A percentile compares a stretch with the other conserved stretches of the same genome.
Conservation (phyloP, 2,797 vertebrate species). For the Meda fulgida region DNA sequence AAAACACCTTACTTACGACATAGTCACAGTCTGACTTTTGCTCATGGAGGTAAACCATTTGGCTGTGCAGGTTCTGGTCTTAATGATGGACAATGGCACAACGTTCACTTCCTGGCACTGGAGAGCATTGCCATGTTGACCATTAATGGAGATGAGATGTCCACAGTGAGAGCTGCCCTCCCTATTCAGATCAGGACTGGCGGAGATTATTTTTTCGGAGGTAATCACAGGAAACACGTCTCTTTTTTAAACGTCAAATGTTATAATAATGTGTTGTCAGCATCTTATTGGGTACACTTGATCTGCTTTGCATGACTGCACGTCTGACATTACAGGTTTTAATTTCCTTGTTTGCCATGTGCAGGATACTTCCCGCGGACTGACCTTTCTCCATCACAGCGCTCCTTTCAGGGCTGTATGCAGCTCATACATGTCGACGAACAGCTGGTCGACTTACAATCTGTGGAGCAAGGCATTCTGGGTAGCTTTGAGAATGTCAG, state of each 20-base stretch:
- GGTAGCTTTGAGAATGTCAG: conserved; percentile 94
- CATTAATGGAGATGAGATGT: conserved; percentile 93
- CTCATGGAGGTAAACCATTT: background rate
- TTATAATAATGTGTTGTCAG: background rate
- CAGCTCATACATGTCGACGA: conserved; percentile 95
- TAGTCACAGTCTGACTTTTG: background rate
- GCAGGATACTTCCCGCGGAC: conserved; percentile 84
- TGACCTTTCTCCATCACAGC: conserved; percentile 74
- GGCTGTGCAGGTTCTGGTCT: conserved; percentile 82
- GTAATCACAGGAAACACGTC: conserved; percentile 68
- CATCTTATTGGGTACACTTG: background rate
- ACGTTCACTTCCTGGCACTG: conserved; percentile 88
- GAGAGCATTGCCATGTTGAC: conserved; percentile 93
- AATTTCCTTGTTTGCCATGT: conserved; percentile 31
- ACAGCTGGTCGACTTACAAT: conserved; percentile 86
- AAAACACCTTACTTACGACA: background rate
- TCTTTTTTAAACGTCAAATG: background rate
- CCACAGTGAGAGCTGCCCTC: conserved; percentile 90
- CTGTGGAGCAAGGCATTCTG: conserved; percentile 87
- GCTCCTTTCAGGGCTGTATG: conserved; percentile 97
- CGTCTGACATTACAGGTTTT: background rate
- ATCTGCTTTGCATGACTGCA: conserved; percentile 1
- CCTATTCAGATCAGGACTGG: conserved; percentile 91
- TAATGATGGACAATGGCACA: conserved; percentile 96
- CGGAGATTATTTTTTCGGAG: conserved; percentile 93